Conservation (phyloP, 2,113 vertebrate species). For the Probosciger aterrimus region DNA sequence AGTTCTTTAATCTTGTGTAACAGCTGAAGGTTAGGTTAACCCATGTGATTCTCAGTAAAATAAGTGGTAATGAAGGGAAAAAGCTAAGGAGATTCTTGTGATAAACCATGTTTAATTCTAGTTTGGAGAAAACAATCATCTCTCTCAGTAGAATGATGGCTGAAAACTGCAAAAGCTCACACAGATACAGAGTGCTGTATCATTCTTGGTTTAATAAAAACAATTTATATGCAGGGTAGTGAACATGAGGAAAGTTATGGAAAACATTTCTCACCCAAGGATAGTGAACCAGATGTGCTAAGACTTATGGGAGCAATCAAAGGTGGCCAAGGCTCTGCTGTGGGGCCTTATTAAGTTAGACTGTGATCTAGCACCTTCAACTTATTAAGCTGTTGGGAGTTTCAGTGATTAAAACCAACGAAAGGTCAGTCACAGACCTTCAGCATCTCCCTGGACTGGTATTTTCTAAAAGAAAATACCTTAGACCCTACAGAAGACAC, state of each 20-base stretch:
- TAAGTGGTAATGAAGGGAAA: neutral
- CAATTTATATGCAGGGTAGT: slow-evolving; percentile 77
- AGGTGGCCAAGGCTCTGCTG: slow-evolving; percentile 91
- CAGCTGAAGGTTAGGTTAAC: slow-evolving; percentile 58
- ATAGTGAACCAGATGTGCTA: slow-evolving; percentile 92
- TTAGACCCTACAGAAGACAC: slow-evolving; percentile 87
- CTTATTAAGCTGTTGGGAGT: slow-evolving; percentile 98
- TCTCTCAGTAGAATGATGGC: slow-evolving; percentile 51
- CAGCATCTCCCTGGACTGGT: slow-evolving; percentile 85
- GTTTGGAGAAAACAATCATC: slow-evolving; percentile 60
- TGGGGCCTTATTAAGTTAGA: slow-evolving; percentile 97
- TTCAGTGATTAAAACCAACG: slow-evolving; percentile 99
- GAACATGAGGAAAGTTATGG: slow-evolving; percentile 91
- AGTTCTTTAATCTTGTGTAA: slow-evolving; percentile 57
- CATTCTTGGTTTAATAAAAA: slow-evolving; percentile 85
- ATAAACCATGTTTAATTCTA: slow-evolving; percentile 71
- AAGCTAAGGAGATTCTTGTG: slow-evolving; percentile 40
- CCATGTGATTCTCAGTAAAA: slow-evolving; percentile 43
- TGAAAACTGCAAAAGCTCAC: slow-evolving; percentile 73
- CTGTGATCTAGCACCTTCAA: slow-evolving; percentile 96
- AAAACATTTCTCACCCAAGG: slow-evolving; percentile 96
- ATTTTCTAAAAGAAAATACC: slow-evolving; percentile 85
- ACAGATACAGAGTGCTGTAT: slow-evolving; percentile 79
- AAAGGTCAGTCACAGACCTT: slow-evolving; percentile 94
- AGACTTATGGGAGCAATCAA: slow-evolving; percentile 99